phyloP scores from a whole-genome alignment of 2,113 vertebrate species.

The Gymnogyps californianus region DNA sequence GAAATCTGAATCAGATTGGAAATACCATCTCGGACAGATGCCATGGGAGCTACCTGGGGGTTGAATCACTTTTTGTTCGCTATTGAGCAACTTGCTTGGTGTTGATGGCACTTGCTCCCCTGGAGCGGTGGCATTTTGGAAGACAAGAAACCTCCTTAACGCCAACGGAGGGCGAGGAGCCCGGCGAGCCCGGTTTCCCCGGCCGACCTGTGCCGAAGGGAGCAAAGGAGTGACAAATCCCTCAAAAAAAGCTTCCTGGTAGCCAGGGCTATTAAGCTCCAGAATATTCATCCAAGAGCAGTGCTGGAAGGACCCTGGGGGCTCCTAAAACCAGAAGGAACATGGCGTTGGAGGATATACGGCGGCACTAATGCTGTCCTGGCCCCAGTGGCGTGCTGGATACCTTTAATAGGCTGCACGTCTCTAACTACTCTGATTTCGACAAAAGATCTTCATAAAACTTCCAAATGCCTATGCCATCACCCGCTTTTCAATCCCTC shows the following conservation, averaged over 20 bases:
- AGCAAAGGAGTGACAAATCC: not conserved
- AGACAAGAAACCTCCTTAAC: not conserved
- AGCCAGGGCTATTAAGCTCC: not conserved
- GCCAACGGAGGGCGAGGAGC: not conserved
- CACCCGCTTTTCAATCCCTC: not conserved
- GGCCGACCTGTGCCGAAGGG: fast-evolving
- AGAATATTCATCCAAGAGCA: not conserved
- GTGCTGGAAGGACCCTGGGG: not conserved
- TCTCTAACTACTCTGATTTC: not conserved
- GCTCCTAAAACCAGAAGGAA: not conserved
- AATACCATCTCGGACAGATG: fast-evolving
- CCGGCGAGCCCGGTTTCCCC: fast-evolving
- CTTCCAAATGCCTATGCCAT: not conserved
- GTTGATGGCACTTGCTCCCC: not conserved
- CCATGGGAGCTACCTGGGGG: not conserved
- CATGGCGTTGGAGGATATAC: not conserved
- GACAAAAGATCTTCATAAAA: not conserved
- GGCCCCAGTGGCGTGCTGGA: not conserved
- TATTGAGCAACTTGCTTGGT: not conserved
- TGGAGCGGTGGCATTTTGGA: not conserved
- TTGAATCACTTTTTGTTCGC: fast-evolving
- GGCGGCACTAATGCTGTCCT: not conserved
- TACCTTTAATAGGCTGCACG: not conserved
- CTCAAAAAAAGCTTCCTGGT: not conserved
- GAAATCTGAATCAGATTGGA: not conserved